Conservation (phyloP, 2,113 vertebrate species). For the Ctenomys sociabilis region DNA sequence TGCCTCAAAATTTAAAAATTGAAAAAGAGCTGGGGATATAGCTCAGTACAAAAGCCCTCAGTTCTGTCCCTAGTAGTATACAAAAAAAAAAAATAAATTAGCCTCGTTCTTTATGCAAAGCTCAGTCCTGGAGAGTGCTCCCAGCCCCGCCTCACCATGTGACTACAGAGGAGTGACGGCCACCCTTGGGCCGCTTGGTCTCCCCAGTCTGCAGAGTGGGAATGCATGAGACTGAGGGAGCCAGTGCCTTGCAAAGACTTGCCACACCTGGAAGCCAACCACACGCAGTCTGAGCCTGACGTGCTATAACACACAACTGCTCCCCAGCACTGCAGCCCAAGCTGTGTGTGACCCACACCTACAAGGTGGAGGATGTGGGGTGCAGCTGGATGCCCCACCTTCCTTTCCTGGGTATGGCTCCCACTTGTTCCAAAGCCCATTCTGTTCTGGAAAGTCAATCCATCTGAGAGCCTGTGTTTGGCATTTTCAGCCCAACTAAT, state of each 20-base stretch:
- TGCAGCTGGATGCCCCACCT: background rate
- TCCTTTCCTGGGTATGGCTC: background rate
- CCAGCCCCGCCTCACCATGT: background rate
- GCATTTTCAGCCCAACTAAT: conserved; percentile 43
- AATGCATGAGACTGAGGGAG: background rate
- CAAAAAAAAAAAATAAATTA: background rate
- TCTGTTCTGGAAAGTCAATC: background rate
- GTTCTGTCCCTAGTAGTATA: background rate
- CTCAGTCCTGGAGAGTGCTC: background rate
- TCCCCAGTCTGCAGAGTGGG: background rate
- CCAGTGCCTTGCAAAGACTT: background rate
- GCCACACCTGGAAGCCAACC: background rate
- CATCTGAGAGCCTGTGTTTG: background rate
- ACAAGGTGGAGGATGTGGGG: background rate
- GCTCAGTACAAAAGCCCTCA: background rate
- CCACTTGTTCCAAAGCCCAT: background rate
- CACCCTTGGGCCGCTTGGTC: background rate
- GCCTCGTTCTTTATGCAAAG: background rate
- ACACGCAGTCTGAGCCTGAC: background rate
- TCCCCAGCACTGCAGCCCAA: background rate
- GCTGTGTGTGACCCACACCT: background rate
- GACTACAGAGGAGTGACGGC: background rate
- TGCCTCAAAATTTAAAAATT: background rate
- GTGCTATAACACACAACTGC: background rate
- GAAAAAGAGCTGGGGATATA: background rate